phyloP scores from a whole-genome alignment of 1,140 invertebrate species.

The Formica selysi region DNA sequence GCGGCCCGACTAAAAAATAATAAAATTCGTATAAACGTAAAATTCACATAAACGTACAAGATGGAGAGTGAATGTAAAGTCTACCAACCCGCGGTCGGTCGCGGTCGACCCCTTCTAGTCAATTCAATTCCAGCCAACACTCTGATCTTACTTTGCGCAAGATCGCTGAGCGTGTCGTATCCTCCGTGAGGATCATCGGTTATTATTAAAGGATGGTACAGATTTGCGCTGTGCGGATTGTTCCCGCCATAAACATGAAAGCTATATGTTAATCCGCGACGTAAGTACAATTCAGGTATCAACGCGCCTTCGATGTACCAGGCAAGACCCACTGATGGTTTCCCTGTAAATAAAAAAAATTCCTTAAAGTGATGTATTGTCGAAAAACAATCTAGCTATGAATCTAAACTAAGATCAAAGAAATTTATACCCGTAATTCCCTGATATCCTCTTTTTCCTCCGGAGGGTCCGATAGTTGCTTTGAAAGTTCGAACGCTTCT shows the following conservation, averaged over 20 bases:
- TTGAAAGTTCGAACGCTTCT: conserved; percentile 91
- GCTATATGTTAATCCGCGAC: conserved; percentile 94
- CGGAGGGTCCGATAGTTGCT: conserved; percentile 93
- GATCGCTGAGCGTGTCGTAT: conserved; percentile 91
- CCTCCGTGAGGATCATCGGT: conserved; percentile 95
- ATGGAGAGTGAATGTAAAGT: not conserved
- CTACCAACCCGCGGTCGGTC: conserved; percentile 90
- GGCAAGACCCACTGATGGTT: conserved; percentile 88
- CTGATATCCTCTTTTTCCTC: conserved; percentile 91
- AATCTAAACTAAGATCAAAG: not conserved
- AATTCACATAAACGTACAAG: too few species aligned
- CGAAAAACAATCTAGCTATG: too few species aligned
- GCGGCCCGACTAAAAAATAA: conserved; percentile 89
- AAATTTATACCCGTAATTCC: conserved; percentile 89
- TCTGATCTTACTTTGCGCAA: conserved; percentile 90
- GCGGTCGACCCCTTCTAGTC: conserved; percentile 92
- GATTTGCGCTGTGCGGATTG: conserved; percentile 94
- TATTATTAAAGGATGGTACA: conserved; percentile 97
- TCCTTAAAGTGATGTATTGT: not conserved
- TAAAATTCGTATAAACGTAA: not conserved
- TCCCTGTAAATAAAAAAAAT: conserved; percentile 79
- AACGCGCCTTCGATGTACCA: conserved; percentile 97
- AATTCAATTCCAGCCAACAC: conserved; percentile 95
- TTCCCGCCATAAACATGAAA: conserved; percentile 95
- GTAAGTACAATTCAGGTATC: conserved; percentile 94